A percentile compares a stretch with the other conserved stretches of the same genome.
Conservation (phyloP, 2,888 invertebrate genomes). For the Yponomeuta cagnagella region DNA sequence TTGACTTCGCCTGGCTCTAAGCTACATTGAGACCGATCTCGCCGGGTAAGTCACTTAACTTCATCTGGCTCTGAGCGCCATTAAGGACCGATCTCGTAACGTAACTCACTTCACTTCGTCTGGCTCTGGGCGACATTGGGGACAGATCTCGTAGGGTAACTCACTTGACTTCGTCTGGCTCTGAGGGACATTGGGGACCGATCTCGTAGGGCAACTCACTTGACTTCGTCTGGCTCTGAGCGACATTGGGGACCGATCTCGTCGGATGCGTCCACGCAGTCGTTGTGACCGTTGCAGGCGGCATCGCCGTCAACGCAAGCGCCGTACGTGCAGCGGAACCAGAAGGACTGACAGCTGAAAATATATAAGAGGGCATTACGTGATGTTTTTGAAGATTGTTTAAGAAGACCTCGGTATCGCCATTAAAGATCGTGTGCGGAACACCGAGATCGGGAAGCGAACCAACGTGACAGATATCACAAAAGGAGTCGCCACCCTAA, state of each 20-base stretch:
- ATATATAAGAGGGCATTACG: background rate
- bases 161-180: no score
- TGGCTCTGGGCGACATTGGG: conserved; percentile 46
- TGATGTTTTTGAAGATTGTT: no score
- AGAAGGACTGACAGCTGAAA: conserved; percentile 43
- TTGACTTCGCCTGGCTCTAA: conserved; percentile 36
- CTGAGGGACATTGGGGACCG: no score
- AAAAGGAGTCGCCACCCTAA: no score
- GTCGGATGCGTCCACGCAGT: conserved; percentile 63
- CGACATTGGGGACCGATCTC: conserved; percentile 51
- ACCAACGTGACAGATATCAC: no score
- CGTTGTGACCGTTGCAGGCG: conserved; percentile 45
- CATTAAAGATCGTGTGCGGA: no score
- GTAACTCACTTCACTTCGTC: conserved; percentile 17
- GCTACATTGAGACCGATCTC: conserved; percentile 43
- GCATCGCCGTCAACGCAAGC: conserved; percentile 61
- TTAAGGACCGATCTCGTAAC: no score
- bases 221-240: conserved; percentile 38
- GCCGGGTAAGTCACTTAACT: no score
- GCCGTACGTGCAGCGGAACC: conserved; percentile 60
- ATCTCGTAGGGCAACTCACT: conserved; percentile 51
- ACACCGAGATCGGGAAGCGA: no score
- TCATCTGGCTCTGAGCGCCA: no score
- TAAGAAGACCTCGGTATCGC: no score
- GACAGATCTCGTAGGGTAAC: conserved; percentile 34